Percentiles rank a stretch among this genome's conserved stretches.
Conservation (phyloP, 2,888 invertebrate genomes). For the Brenthis hecate region DNA sequence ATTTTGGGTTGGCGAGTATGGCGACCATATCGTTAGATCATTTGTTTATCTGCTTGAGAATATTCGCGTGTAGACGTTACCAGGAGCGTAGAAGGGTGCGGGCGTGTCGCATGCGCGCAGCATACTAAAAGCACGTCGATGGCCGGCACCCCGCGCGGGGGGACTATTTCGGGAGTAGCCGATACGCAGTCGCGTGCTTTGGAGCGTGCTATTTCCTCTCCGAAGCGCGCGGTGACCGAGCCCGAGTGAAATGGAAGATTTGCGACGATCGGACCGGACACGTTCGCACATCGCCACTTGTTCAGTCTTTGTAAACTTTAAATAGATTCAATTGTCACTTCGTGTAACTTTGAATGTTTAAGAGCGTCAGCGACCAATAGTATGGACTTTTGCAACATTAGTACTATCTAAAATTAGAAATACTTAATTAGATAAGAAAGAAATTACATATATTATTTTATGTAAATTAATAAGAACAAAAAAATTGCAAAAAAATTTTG, state of each 20-base stretch:
- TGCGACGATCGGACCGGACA: conserved; percentile 61
- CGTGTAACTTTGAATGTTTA: conserved; percentile 20
- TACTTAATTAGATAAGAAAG: no score
- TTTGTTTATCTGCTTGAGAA: conserved; percentile 49
- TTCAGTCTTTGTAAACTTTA: conserved; percentile 28
- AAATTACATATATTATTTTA: no score
- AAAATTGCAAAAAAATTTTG: no score
- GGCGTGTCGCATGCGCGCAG: conserved; percentile 83
- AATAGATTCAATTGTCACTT: conserved; percentile 18
- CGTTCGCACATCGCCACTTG: conserved; percentile 36
- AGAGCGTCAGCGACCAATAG: conserved; percentile 13
- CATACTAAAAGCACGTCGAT: conserved; percentile 83
- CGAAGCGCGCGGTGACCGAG: conserved; percentile 74
- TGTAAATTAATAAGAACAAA: no score
- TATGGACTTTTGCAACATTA: conserved; percentile 8
- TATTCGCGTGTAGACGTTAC: conserved; percentile 63
- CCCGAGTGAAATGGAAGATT: conserved; percentile 82
- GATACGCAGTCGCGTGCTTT: conserved; percentile 82
- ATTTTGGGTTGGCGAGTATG: conserved; percentile 77
- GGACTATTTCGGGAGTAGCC: conserved; percentile 81
- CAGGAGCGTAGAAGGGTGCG: conserved; percentile 78
- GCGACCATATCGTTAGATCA: conserved; percentile 74
- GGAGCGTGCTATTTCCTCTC: conserved; percentile 81
- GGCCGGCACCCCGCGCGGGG: conserved; percentile 72
- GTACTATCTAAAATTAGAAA: no score